Evolutionary conservation across 1,140 invertebrate species (phyloP).

Genomic region (Rhopalosiphum padi): DNA sequence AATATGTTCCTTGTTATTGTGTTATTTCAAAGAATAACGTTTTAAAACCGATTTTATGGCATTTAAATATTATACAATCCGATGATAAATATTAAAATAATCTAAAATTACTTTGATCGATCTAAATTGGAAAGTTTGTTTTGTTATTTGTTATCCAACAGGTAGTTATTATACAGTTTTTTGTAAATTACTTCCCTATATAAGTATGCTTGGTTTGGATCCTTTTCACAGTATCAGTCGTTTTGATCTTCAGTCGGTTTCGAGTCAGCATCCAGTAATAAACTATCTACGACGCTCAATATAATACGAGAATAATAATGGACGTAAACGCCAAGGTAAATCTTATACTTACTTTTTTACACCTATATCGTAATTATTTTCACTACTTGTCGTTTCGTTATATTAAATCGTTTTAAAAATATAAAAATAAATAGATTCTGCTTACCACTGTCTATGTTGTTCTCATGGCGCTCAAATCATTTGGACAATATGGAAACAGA

Average conservation of each 20-base stretch:
- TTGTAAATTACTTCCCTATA: not conserved
- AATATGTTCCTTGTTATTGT: not conserved
- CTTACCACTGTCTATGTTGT: not conserved
- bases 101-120: not conserved
- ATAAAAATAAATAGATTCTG: not conserved
- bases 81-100: not conserved
- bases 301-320: not conserved
- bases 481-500: not conserved
- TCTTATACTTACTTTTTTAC: not conserved
- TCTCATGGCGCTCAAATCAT: not conserved
- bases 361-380: not conserved
- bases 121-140: constrained; percentile 4
- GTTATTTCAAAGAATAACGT: not conserved
- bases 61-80: not conserved
- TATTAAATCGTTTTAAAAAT: not conserved
- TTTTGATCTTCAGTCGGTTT: not conserved
- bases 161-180: not conserved
- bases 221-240: not conserved
- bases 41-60: not conserved
- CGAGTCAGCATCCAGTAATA: not conserved
- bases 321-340: not conserved
- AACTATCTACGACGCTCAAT: not conserved
- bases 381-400: not conserved
- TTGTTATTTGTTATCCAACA: not conserved
- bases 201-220: not conserved